Percentiles rank a stretch among this genome's conserved stretches.
phyloP scores from a whole-genome alignment of 2,113 vertebrate species.

The Melozone crissalis region DNA sequence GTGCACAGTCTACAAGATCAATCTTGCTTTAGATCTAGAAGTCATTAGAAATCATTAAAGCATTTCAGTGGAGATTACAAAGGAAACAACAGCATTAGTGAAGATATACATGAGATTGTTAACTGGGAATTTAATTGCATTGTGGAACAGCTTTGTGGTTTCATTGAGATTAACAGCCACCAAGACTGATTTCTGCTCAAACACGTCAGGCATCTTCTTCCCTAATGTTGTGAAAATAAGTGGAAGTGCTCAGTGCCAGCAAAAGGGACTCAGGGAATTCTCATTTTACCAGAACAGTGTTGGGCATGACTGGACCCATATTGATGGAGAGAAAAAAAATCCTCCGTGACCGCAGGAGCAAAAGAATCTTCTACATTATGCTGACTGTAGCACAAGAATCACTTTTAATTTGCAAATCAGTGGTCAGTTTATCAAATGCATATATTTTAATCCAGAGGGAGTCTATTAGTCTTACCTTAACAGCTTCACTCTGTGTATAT shows the following conservation, averaged over 20 bases:
- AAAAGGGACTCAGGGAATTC: background rate
- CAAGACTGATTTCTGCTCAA: background rate
- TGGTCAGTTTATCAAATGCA: background rate
- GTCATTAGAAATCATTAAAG: conserved; percentile 34
- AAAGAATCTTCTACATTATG: background rate
- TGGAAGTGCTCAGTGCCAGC: background rate
- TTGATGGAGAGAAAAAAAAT: background rate
- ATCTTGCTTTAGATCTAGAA: background rate
- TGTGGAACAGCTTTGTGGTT: background rate
- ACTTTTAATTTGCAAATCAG: background rate
- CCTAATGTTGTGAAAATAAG: background rate
- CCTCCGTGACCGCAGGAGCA: background rate
- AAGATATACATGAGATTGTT: background rate
- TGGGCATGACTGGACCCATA: background rate
- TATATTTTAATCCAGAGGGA: background rate
- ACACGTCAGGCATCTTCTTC: background rate
- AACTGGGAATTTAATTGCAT: background rate
- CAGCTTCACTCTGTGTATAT: background rate
- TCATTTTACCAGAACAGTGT: background rate
- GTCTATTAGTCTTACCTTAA: background rate
- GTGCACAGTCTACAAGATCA: background rate
- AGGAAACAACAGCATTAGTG: background rate
- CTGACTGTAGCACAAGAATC: background rate
- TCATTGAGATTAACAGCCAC: background rate
- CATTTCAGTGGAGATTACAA: conserved; percentile 3